Base-by-base conservation (phyloP, 2,888 invertebrate genomes). In the Maniola hyperantus region DNA sequence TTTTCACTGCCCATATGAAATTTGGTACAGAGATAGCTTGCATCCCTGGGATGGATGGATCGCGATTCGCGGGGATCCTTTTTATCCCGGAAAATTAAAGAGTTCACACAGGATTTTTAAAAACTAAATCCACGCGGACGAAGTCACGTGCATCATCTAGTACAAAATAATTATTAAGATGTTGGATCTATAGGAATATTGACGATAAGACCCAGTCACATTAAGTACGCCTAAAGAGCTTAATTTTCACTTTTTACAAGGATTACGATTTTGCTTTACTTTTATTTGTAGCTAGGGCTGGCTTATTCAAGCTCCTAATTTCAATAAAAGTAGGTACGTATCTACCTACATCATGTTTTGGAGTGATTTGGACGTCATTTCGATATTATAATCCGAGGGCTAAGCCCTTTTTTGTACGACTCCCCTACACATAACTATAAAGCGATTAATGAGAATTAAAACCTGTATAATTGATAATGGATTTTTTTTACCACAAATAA, bases 401-500 rank as follows among this genome's bases (percentile, higher is more conserved):
- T 53, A 13, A 53, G 13, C 26, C 13, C 26, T 13, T 53, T 53
- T 33, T 33, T 53, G 26, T 53, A 53, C 7, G 13, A 33, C n/a
- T 53, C 48, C 26, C 51, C 51, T 33, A 6, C 51, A 15, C 36
- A 15, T 18, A n/a, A 34, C 33, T 33, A 51, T 51, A 34, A 18
- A 54, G 15, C 34, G 54, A 54, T 54, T 55, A 39, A 36, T 36
- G 55, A 15, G 18, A 15, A 10, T 54, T 54, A 54, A 54, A 36
- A 54, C 13, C 46, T 46, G 46, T 44, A 46, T 7, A 15, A 6
- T 39, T 39, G 39, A 11, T 39, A 39, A 39, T 39, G 11, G 39
- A 39, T 5, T 39, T 46, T 13, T 15, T n/a, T n/a, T 46, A 15
- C 26, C 4, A 44, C 6, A 6, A 44, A 44, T n/a, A n/a, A 42